Evolutionary conservation across 2,797 vertebrate species (phyloP).

Genomic region (Acipenser oxyrinchus): DNA sequence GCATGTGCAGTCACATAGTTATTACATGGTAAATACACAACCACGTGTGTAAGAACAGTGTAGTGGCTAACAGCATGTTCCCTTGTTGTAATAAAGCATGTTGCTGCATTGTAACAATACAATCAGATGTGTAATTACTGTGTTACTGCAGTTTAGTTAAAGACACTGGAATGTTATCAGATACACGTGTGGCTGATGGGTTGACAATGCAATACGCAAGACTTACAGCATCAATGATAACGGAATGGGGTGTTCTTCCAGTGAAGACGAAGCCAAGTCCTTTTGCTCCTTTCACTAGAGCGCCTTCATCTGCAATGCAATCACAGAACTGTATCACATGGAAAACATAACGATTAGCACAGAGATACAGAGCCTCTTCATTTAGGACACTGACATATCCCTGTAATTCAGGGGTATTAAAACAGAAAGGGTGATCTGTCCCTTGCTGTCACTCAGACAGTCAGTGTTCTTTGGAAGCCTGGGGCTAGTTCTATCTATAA

Average conservation of each 20-base stretch:
- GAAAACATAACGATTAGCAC: conserved; percentile 5
- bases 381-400: background rate
- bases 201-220: background rate
- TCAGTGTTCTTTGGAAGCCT: background rate
- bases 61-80: too few species aligned
- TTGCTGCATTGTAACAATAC: background rate
- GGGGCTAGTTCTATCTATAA: background rate
- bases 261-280: conserved; percentile 90
- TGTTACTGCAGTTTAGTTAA: background rate
- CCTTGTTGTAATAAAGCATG: background rate
- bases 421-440: background rate
- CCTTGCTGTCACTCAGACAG: background rate
- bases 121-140: background rate
- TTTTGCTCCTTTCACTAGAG: conserved; percentile 90
- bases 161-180: background rate
- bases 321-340: too few species aligned
- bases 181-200: background rate
- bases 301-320: conserved; percentile 74
- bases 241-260: conserved; percentile 79
- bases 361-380: background rate
- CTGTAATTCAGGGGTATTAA: too few species aligned
- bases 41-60: too few species aligned
- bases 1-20: too few species aligned
- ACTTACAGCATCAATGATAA: conserved; percentile 93
- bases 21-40: too few species aligned